These are phyloP conservation scores for Cygnus atratus DNA, from an alignment of 2,113 vertebrate species.

Conservation along the genomic window DNA sequence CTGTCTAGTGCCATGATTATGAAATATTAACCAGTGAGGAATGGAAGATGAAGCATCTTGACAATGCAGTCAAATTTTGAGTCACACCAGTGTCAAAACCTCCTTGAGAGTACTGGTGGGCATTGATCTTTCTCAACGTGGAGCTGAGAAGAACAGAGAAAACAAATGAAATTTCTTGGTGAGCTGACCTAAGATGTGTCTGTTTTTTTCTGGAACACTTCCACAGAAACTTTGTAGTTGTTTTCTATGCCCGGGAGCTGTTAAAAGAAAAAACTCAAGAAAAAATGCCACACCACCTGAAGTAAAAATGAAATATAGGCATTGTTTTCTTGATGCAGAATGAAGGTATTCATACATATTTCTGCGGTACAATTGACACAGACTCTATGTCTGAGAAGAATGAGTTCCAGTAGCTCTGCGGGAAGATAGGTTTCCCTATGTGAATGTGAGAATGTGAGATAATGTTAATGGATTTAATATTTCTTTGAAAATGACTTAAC, in stretches of 20 bases:
- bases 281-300: neutral
- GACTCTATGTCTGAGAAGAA: neutral
- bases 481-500: neutral
- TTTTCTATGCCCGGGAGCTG: neutral
- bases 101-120: neutral
- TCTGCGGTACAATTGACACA: accelerated
- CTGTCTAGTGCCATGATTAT: neutral
- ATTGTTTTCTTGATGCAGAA: neutral
- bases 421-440: neutral
- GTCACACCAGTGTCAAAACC: neutral
- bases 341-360: neutral
- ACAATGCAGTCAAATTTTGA: neutral
- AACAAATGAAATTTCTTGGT: neutral
- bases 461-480: neutral
- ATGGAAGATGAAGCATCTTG: neutral
- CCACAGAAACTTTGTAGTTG: neutral
- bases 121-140: neutral
- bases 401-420: neutral
- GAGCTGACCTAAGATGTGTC: neutral
- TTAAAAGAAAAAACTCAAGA: neutral
- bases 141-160: neutral
- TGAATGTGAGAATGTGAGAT: neutral
- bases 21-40: neutral
- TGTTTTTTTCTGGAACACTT: neutral
- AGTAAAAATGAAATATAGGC: neutral